Evolutionary conservation across 2,888 invertebrate genomes (phyloP), one percentile per base, ranked within the genome.

Genomic region (Blastobasis lacticolella): DNA sequence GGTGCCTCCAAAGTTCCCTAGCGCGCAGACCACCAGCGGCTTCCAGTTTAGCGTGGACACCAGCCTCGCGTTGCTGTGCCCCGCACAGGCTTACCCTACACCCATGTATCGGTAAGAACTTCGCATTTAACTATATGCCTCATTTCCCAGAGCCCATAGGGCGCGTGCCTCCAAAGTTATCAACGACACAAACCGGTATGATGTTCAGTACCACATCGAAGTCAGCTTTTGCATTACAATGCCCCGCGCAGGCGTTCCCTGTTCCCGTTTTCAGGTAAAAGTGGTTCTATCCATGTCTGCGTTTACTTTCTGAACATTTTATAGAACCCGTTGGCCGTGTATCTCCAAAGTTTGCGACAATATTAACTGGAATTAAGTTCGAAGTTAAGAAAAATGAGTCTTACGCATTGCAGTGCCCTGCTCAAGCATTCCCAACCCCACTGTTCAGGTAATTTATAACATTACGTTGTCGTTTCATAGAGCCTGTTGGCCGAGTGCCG

Each of bases 61-160:
- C 57, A 81, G 85, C 66, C 85, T 91, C 63, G 91, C 92, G 52
- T 71, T 93, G 59, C 82, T 93, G 58, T 93, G 93, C 72, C 90
- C 93, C 46, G 93, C 93, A 63, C 93, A 93, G 81, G 92, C 92
- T 58, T 93, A 89, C 76, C 93, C 93, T 53, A 90, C 93, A 64
- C 92, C 93, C 52, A 79, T 90, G 73, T 92, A 90, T 90, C 92
- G 93, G 93, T 93, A 92, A 90, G 91, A 72, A 61, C 57, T 63
- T 61, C 67, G 67, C 59, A 73, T 64, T 78, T 77, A 75, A 62
- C 63, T 50, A 66, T 75, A 77, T 78, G 66, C 76, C 58, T 74
- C 60, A 65, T 75, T 80, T 59, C 77, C 72, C 82, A 82, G 82
- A 82, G 77, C 83, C 81, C 43, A 78, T 81, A 80, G 81, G 82